A percentile compares a stretch with the other conserved stretches of the same genome.
Conservation (phyloP, 1,140 invertebrate species). For the Lethocerus indicus region DNA sequence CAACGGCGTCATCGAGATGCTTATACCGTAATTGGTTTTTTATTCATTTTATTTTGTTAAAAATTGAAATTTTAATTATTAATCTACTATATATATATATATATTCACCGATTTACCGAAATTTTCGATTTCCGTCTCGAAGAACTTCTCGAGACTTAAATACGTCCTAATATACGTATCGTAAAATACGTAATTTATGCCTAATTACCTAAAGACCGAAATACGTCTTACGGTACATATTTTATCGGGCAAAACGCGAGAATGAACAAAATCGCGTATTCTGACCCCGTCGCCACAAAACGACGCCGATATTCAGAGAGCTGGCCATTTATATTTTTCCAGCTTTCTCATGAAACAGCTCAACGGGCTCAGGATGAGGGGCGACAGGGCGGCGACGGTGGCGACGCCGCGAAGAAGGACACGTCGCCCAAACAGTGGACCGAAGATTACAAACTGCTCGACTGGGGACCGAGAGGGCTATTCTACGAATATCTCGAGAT, state of each 20-base stretch:
- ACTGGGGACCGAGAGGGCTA: conserved; percentile 76
- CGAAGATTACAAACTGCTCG: conserved; percentile 76
- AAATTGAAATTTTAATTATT: no score
- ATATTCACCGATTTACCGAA: no score
- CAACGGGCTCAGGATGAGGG: conserved; percentile 20
- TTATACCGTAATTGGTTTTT: conserved; percentile 33
- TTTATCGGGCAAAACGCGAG: no score
- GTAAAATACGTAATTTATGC: no score
- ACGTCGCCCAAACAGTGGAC: conserved; percentile 51
- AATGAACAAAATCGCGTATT: no score
- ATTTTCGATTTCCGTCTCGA: neutral
- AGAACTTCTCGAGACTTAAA: conserved; percentile 16
- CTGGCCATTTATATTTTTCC: no score
- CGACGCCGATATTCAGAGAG: no score
- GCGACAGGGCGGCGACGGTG: conserved; percentile 21
- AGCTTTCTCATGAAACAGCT: conserved; percentile 18
- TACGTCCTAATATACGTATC: neutral
- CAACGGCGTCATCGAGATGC: conserved; percentile 77
- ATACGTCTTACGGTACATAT: no score
- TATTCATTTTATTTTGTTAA: neutral
- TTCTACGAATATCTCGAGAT: conserved; percentile 97
- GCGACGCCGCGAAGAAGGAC: no score
- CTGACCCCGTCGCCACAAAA: no score
- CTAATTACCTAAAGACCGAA: no score
- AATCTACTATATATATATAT: neutral